Evolutionary conservation across 1,140 invertebrate species (phyloP), one percentile per base, ranked within the genome.

Genomic region (Neoseiulus cucumeris): DNA sequence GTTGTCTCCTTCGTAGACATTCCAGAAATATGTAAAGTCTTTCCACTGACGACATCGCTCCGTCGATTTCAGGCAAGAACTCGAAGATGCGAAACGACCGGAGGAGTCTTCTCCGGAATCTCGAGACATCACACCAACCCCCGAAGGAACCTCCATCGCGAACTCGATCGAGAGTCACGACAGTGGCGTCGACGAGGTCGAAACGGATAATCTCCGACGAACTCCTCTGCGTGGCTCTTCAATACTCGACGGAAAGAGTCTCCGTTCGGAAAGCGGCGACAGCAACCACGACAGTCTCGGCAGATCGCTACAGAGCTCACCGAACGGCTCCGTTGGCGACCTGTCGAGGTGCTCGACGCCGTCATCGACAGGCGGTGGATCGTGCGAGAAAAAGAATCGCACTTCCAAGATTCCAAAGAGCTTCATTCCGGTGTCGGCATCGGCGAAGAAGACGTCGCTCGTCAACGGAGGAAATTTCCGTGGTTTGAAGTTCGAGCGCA

Each of bases 241-340:
- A 17, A 17, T 59, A 17, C 51, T 59, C 22, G 51, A 25, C 51
- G 51, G 14, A 17, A 59, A 59, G 51, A 59, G 51, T 25, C 33
- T 59, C 25, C 25, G 25, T 20, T 59, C 51, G 1, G 51, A 59
- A 20, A 59, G 51, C 22, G 51, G 51, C 14, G 51, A 59, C 14
- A 59, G 51, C 22, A 59, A 59, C 51, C 51, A 25, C 4, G 51
- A 59, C 9, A 59, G 51, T 59, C 22, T 59, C 12, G 51, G 51
- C 51, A 59, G 51, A 59, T 59, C 51, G 25, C 51, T 59, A 17
- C 51, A 59, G 51, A 59, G 51, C 51, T 59, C 51, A 29, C 51
- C 51, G 33, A 59, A 59, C 22, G 51, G 51, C 51, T 59, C 51
- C 51, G 51, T 59, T 25, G 51, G 51, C 14, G 51, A 59, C 22